Conservation (phyloP, 2,113 vertebrate species). For the Silurus meridionalis region DNA sequence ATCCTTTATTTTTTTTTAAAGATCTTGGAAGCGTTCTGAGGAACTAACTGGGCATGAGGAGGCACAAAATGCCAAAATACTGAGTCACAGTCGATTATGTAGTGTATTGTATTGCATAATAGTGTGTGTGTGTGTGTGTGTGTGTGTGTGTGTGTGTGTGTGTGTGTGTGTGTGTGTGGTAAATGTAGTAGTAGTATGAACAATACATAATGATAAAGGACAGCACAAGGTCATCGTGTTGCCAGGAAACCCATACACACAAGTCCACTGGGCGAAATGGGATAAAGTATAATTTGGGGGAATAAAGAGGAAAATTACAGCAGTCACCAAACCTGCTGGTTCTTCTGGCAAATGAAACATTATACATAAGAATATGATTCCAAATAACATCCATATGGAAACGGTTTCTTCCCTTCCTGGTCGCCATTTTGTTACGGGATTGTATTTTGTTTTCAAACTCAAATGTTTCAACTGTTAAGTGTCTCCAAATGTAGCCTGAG, state of each 20-base stretch:
- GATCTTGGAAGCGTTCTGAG: neutral
- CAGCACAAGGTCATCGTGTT: neutral
- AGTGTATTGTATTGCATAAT: neutral
- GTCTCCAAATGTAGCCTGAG: no score
- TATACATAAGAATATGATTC: neutral
- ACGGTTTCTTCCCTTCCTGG: no score
- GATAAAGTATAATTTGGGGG: neutral
- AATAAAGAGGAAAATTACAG: neutral
- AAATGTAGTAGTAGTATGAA: neutral
- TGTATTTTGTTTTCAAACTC: no score
- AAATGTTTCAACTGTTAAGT: no score
- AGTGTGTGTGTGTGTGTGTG: neutral
- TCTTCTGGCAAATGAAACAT: neutral
- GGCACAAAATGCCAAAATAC: neutral
- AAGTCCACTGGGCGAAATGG: neutral
- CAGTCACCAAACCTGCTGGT: neutral
- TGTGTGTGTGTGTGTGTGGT: neutral
- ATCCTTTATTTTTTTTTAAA: neutral
- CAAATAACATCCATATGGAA: neutral
- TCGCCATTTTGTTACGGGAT: no score
- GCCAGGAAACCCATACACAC: neutral
- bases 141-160: neutral
- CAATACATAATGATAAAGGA: neutral
- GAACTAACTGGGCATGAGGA: neutral
- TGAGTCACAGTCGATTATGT: neutral